These are phyloP conservation scores for Pyrgus malvae DNA, from an alignment of 2,888 invertebrate genomes.

Conservation along the genomic window DNA sequence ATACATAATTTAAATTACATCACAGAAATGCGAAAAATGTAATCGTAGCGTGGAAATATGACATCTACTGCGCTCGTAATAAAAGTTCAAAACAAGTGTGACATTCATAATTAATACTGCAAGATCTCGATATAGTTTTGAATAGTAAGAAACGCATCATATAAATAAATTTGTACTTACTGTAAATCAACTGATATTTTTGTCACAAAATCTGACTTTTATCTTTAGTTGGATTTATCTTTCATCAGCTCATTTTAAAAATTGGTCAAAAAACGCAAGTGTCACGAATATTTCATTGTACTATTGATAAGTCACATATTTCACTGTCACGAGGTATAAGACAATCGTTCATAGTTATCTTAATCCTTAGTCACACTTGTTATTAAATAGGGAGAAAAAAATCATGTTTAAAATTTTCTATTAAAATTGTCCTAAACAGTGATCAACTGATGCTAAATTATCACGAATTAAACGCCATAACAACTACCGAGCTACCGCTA, in stretches of 20 bases:
- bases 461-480: conserved; percentile 7
- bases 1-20: conserved; percentile 8
- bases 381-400: neutral
- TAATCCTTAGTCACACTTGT: conserved; percentile 15
- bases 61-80: neutral
- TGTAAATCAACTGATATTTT: neutral
- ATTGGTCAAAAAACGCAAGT: no score
- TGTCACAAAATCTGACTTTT: no score
- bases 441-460: conserved; percentile 8
- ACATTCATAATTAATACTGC: neutral
- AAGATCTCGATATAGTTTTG: neutral
- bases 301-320: no score
- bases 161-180: conserved; percentile 1
- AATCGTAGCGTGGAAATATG: conserved; percentile 10
- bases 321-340: no score
- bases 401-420: neutral
- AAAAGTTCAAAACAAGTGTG: conserved; percentile 15
- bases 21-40: conserved; percentile 9
- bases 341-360: neutral
- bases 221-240: no score
- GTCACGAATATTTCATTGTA: no score
- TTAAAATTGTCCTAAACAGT: conserved; percentile 12
- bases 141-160: neutral
- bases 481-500: conserved; percentile 13
- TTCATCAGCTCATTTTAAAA: no score